Evolutionary conservation across 35 echinoderm and acorn worm species (phyloP).

Genomic region (Holothuria glaberrima): DNA sequence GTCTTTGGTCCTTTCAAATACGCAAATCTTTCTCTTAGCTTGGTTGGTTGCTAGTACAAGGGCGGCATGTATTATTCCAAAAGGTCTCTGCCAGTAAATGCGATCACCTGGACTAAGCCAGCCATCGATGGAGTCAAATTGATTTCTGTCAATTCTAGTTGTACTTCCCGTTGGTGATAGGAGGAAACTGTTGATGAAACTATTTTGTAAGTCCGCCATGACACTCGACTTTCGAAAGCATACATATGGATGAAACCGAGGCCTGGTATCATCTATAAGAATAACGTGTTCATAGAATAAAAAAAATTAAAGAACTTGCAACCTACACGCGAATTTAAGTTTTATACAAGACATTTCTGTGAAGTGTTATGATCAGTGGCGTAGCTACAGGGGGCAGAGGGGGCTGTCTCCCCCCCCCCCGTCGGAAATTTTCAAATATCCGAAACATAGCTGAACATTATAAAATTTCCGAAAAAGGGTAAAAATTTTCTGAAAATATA

Average conservation of each 20-base stretch:
- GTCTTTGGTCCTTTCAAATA: neutral
- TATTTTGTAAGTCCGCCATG: neutral
- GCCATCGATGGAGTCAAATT: neutral
- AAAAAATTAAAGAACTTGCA: no score
- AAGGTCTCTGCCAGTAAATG: slow-evolving; percentile 4
- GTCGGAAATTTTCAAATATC: no score
- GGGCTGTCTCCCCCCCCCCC: no score
- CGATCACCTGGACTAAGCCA: neutral
- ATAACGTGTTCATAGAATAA: no score
- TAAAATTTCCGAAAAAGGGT: no score
- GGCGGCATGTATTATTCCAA: neutral
- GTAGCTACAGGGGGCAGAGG: no score
- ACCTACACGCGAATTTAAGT: no score
- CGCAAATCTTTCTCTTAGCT: neutral
- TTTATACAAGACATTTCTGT: no score
- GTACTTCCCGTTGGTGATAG: slow-evolving; percentile 1
- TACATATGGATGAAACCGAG: neutral
- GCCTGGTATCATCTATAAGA: neutral
- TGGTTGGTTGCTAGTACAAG: neutral
- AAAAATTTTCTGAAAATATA: no score
- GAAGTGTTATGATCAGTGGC: no score
- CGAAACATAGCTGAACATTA: no score
- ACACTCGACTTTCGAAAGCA: neutral
- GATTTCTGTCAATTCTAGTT: slow-evolving; percentile 5
- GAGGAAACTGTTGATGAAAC: neutral